Evolutionary conservation across 2,113 vertebrate genomes (phyloP).

Genomic region (Notarius lentiginosus): DNA sequence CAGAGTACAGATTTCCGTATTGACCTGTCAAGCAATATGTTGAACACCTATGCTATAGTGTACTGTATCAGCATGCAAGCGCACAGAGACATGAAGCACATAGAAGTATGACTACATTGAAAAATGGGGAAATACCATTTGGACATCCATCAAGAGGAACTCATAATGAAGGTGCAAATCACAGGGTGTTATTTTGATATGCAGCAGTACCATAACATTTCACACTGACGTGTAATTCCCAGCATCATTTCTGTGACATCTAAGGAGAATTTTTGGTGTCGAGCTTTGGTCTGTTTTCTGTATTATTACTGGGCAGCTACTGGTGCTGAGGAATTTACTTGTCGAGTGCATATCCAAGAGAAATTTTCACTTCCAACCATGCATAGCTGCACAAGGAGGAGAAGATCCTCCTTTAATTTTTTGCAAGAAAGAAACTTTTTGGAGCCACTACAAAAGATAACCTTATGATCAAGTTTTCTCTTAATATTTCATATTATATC

Average conservation of each 20-base stretch:
- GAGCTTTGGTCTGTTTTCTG: neutral
- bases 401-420: neutral
- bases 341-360: neutral
- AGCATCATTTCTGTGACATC: neutral
- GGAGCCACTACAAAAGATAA: neutral
- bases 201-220: neutral
- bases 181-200: neutral
- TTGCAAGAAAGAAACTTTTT: neutral
- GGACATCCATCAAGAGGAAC: neutral
- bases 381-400: neutral
- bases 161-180: neutral
- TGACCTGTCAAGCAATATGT: neutral
- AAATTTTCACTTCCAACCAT: neutral
- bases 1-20: neutral
- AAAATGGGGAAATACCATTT: neutral
- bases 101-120: neutral
- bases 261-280: neutral
- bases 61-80: neutral
- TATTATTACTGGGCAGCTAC: neutral
- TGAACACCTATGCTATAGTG: neutral
- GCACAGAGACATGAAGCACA: neutral
- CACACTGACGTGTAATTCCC: neutral
- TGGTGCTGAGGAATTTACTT: neutral
- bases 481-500: neutral
- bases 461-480: neutral